phyloP scores from a whole-genome alignment of 2,888 invertebrate species.

The Tridacna gigas region DNA sequence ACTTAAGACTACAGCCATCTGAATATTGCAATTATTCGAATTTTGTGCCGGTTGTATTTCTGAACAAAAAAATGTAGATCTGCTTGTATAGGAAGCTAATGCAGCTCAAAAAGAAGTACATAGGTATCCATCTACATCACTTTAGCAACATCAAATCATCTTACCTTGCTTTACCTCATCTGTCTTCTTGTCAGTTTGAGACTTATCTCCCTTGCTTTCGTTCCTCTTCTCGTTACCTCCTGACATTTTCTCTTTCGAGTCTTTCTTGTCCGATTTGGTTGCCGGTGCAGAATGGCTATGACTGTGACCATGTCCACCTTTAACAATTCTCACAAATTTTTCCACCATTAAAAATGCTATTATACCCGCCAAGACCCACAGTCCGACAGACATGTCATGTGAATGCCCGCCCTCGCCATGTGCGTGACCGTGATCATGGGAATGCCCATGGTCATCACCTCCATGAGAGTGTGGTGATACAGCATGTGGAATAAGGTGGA shows the following conservation, averaged over 20 bases:
- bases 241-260: conserved; percentile 58
- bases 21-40: too few species aligned
- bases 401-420: conserved; percentile 74
- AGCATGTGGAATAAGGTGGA: conserved; percentile 99
- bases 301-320: conserved; percentile 89
- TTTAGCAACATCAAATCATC: too few species aligned
- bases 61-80: too few species aligned
- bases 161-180: conserved; percentile 56
- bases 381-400: conserved; percentile 95
- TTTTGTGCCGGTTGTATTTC: too few species aligned
- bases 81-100: too few species aligned
- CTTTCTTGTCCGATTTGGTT: conserved; percentile 46
- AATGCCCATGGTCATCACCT: conserved; percentile 84
- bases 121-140: too few species aligned
- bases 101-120: too few species aligned
- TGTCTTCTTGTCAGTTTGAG: conserved; percentile 58
- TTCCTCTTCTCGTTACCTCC: conserved; percentile 52
- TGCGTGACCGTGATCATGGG: conserved; percentile 85
- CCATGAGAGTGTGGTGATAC: conserved; percentile 86
- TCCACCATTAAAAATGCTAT: conserved; percentile 96
- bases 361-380: conserved; percentile 97
- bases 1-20: too few species aligned
- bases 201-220: conserved; percentile 30
- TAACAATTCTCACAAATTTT: conserved; percentile 90
- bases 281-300: conserved; percentile 86